Conservation (phyloP, 2,888 invertebrate species). For the Sipunculus nudus region DNA sequence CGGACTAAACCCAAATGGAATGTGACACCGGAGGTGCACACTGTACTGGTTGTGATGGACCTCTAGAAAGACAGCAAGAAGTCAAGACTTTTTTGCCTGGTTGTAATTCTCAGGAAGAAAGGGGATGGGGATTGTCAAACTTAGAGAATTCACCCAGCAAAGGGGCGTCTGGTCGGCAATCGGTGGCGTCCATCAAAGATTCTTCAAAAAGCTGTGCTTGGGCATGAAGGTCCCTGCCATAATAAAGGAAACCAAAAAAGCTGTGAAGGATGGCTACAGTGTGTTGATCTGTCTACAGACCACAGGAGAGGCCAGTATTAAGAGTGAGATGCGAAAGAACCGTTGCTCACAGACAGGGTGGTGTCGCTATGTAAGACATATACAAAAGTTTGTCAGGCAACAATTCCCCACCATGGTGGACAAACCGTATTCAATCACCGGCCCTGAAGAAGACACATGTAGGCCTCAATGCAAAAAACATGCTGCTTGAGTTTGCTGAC, state of each 20-base stretch:
- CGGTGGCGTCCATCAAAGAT: too few species aligned
- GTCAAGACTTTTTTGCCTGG: too few species aligned
- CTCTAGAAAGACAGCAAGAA: too few species aligned
- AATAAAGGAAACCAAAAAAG: slow-evolving; percentile 50
- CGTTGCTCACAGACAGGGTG: slow-evolving; percentile 48
- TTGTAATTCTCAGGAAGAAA: too few species aligned
- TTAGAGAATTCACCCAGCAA: too few species aligned
- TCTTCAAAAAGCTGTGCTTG: too few species aligned
- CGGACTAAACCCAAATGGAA: too few species aligned
- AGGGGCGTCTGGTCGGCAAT: too few species aligned
- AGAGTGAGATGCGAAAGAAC: slow-evolving; percentile 47
- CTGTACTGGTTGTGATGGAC: too few species aligned
- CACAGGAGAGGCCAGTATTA: slow-evolving; percentile 62
- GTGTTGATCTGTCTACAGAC: slow-evolving; percentile 65
- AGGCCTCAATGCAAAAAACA: slow-evolving; percentile 52
- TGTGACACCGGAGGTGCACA: too few species aligned
- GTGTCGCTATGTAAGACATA: slow-evolving; percentile 60
- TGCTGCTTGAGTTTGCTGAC: slow-evolving; percentile 53
- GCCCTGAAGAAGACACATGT: background rate
- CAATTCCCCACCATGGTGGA: slow-evolving; percentile 60
- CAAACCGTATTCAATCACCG: too few species aligned
- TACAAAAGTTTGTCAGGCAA: slow-evolving; percentile 51
- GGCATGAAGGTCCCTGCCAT: slow-evolving; percentile 67
- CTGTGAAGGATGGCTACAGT: slow-evolving; percentile 53
- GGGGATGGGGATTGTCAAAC: too few species aligned